A percentile compares a stretch with the other conserved stretches of the same genome.
Evolutionary conservation across 1,140 invertebrate genomes (phyloP).

Genomic region (Araneus ventricosus): DNA sequence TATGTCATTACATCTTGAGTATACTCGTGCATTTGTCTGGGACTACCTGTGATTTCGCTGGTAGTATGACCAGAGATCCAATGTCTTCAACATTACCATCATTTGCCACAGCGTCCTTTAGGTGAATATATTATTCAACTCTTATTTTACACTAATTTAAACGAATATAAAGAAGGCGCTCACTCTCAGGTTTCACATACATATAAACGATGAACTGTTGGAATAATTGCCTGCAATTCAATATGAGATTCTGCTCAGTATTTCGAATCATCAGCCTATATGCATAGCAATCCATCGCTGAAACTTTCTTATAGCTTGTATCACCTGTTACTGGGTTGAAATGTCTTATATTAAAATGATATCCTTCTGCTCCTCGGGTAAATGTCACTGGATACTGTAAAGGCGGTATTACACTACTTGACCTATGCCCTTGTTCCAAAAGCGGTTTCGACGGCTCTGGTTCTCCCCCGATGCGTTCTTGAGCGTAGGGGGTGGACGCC

Average conservation of each 20-base stretch:
- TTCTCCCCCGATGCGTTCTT: no score
- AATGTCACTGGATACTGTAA: neutral
- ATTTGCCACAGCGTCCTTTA: constrained; percentile 75
- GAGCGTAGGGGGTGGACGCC: no score
- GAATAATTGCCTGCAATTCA: neutral
- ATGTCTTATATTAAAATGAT: neutral
- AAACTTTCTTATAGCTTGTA: neutral
- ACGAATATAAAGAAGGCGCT: constrained; percentile 77
- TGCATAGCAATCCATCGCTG: neutral
- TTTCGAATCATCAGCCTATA: neutral
- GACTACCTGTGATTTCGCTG: neutral
- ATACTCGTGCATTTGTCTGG: neutral
- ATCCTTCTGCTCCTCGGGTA: neutral
- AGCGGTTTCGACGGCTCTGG: no score
- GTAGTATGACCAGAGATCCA: neutral
- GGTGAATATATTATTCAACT: constrained; percentile 77
- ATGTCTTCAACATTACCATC: neutral
- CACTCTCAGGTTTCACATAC: constrained; percentile 77
- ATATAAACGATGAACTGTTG: constrained; percentile 22
- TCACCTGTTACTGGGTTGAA: neutral
- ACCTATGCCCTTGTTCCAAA: no score
- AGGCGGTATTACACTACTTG: no score
- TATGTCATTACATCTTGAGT: constrained; percentile 35
- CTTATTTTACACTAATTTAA: constrained; percentile 77
- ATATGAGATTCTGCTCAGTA: neutral